A percentile compares a stretch with the other conserved stretches of the same genome.
These are phyloP conservation scores for Cotesia congregata DNA, from an alignment of 2,888 invertebrate species.

Conservation along the genomic window DNA sequence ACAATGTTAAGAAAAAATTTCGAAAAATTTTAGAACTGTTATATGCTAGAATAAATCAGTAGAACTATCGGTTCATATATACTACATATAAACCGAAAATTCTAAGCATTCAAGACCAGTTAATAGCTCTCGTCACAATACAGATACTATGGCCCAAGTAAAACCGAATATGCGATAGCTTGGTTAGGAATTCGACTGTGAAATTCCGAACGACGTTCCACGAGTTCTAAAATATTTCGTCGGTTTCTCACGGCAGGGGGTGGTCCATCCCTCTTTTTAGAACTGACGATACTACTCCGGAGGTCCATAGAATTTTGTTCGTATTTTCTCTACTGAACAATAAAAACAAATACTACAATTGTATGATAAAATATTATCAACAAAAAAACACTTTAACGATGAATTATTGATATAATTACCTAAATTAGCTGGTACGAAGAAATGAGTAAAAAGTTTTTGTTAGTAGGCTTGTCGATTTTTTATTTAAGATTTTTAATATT, in stretches of 20 bases:
- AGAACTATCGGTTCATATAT: background rate
- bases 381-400: background rate
- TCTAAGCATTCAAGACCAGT: background rate
- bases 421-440: too few relatives aligned
- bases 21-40: background rate
- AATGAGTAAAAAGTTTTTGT: too few relatives aligned
- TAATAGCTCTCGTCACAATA: background rate
- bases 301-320: background rate
- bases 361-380: background rate
- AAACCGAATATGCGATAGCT: conserved; percentile 24
- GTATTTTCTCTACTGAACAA: background rate
- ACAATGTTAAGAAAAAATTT: background rate
- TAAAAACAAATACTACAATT: background rate
- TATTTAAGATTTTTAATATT: too few relatives aligned
- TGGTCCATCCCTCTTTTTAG: conserved; percentile 15
- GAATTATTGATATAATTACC: too few relatives aligned
- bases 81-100: background rate
- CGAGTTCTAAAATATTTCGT: conserved; percentile 4
- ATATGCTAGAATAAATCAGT: background rate
- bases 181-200: conserved; percentile 9
- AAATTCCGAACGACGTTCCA: conserved; percentile 29
- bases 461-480: too few relatives aligned
- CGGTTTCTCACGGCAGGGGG: conserved; percentile 24
- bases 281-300: background rate
- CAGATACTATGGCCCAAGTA: background rate